Evolutionary conservation across 2,888 invertebrate genomes (phyloP), one percentile per base, ranked within the genome.

Genomic region (Tortrix viridana): DNA sequence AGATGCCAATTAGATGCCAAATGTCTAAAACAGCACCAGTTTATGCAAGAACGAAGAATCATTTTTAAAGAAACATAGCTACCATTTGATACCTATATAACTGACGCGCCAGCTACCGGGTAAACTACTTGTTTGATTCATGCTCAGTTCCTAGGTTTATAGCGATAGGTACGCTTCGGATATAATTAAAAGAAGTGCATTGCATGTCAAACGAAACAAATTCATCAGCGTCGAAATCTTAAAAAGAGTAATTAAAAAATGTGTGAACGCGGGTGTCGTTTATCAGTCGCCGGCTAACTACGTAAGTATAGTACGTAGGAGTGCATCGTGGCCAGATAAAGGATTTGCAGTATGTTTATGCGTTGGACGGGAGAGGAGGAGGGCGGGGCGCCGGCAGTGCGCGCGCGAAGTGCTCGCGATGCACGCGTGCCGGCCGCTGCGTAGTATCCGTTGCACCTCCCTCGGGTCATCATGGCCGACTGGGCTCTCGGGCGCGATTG

Each of bases 271-370:
- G 71, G 73, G 66, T 58, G 73, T 69, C 71, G 74, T 79, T 85
- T 85, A 85, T 84, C 85, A 85, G 79, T 75, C 66, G 72, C 72
- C 74, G 69, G 73, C 76, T 78, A 80, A 74, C 77, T 72, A 79
- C 74, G 77, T 80, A 75, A 53, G 58, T 58, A 58, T 52, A 57
- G 62, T 53, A 60, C 53, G 54, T 60, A 60, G 60, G 53, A 63
- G 63, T 63, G 63, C 63, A 63, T 63, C 63, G 75, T 76, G 72
- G 74, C 69, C 76, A 82, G 84, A 86, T 88, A 88, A 86, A 85
- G 85, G 83, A 85, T 85, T 87, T 82, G 88, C 86, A 85, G 81
- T 84, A 85, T 85, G 86, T 86, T 87, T 82, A 84, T 82, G 81
- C 81, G 80, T 82, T 80, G 82, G 79, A 80, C 76, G 77, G 82